Conservation (phyloP, 2,797 vertebrate genomes). For the Megaceryle alcyon region DNA sequence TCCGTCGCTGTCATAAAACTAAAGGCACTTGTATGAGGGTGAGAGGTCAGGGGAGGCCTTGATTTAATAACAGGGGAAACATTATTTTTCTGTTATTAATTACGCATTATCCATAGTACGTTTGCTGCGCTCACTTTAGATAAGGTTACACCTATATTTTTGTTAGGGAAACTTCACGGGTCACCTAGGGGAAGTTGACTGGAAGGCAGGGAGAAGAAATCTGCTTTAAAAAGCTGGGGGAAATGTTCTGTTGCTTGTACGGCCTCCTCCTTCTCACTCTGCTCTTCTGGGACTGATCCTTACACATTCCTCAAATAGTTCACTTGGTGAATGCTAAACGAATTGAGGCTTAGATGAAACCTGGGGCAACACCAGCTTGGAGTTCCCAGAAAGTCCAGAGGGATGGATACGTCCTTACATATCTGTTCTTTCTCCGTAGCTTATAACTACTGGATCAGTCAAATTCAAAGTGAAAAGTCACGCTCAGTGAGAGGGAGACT, state of each 20-base stretch:
- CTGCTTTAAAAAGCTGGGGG: background rate
- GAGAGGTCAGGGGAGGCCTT: slow-evolving; percentile 69
- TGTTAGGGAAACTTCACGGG: slow-evolving; percentile 56
- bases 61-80: slow-evolving; percentile 68
- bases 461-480: slow-evolving; percentile 40
- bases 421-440: background rate
- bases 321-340: background rate
- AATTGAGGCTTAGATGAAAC: background rate
- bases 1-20: slow-evolving; percentile 71
- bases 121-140: slow-evolving; percentile 67
- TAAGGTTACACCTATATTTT: slow-evolving; percentile 79
- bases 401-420: background rate
- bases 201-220: background rate
- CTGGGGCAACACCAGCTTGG: background rate
- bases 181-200: slow-evolving; percentile 20
- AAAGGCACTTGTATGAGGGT: slow-evolving; percentile 75
- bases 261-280: background rate
- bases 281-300: slow-evolving; percentile 47
- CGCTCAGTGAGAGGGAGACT: background rate
- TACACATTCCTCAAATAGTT: slow-evolving; percentile 68
- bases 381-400: background rate
- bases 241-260: background rate
- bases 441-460: background rate
- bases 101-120: slow-evolving; percentile 67
- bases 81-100: slow-evolving; percentile 83